Conservation (phyloP, 2,113 vertebrate species). For the Pseudorhombus dupliciocellatus region DNA sequence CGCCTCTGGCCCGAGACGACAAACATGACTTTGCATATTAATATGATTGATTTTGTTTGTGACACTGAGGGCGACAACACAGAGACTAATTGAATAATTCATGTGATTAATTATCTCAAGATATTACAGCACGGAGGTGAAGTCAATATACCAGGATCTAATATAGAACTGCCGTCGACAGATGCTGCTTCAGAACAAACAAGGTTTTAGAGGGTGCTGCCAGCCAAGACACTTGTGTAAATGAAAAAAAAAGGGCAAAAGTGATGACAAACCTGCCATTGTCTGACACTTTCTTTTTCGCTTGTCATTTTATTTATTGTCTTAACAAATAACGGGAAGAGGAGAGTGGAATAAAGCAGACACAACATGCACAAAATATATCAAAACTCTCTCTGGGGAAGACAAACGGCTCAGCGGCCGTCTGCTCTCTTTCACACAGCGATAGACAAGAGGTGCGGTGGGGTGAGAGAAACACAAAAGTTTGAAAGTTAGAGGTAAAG, state of each 20-base stretch:
- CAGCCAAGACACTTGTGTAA: not conserved
- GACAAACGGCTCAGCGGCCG: constrained; percentile 26
- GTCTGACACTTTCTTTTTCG: constrained; percentile 4
- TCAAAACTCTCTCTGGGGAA: constrained; percentile 64
- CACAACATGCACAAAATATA: constrained; percentile 77
- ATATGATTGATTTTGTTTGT: constrained; percentile 19
- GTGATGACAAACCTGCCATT: not conserved
- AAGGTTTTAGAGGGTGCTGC: constrained; percentile 10
- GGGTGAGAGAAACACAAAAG: not conserved
- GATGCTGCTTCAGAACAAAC: constrained; percentile 32
- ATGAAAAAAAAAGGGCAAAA: not conserved
- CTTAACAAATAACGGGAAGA: constrained; percentile 58
- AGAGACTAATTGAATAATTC: constrained; percentile 39
- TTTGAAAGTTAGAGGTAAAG: constrained; percentile 80
- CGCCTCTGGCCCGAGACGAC: not conserved
- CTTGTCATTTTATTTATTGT: constrained; percentile 57
- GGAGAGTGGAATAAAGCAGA: constrained; percentile 47
- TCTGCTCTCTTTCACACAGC: constrained; percentile 41
- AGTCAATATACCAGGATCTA: constrained; percentile 17
- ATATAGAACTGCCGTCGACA: constrained; percentile 24
- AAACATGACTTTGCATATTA: constrained; percentile 36
- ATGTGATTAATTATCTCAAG: constrained; percentile 45
- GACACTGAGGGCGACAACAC: constrained; percentile 24
- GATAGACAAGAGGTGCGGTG: constrained; percentile 18
- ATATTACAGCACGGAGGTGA: constrained; percentile 23